Percentiles rank a stretch among this genome's conserved stretches.
phyloP scores from a whole-genome alignment of 2,797 vertebrate genomes.

The Chrysolophus pictus region DNA sequence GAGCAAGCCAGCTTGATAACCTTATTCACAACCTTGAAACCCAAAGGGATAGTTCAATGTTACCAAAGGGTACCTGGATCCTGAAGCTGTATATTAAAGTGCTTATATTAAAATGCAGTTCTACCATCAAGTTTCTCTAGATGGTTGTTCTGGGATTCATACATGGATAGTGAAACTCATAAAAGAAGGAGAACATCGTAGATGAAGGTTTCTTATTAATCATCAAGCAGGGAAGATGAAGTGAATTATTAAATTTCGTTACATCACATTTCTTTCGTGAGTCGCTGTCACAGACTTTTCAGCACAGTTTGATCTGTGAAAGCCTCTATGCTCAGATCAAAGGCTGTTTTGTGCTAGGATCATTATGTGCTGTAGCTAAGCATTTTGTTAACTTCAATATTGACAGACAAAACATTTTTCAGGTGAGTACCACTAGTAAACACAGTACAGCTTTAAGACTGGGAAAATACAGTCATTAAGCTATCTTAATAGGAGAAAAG shows the following conservation, averaged over 20 bases:
- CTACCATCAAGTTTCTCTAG: not conserved
- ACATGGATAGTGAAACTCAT: not conserved
- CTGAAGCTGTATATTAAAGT: not conserved
- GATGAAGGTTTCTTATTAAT: conserved; percentile 19
- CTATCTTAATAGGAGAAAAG: conserved; percentile 67
- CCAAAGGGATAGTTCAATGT: not conserved
- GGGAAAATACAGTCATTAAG: conserved; percentile 74
- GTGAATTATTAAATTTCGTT: not conserved
- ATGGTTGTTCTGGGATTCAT: conserved; percentile 26
- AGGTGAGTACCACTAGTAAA: conserved; percentile 32
- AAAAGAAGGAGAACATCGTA: not conserved
- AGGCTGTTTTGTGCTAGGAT: not conserved
- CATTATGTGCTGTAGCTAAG: not conserved
- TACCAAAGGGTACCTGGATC: not conserved
- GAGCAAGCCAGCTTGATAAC: not conserved
- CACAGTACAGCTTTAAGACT: conserved; percentile 45
- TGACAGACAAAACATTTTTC: conserved; percentile 51
- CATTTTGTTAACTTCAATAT: conserved; percentile 46
- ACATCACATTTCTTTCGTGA: not conserved
- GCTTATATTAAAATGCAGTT: not conserved
- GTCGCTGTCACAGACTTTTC: not conserved
- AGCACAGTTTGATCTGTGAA: not conserved
- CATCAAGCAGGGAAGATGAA: not conserved
- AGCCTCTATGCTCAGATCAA: not conserved
- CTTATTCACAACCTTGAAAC: conserved; percentile 42